Evolutionary conservation across 1,140 invertebrate genomes (phyloP).

Genomic region (Brachionus koreanus): DNA sequence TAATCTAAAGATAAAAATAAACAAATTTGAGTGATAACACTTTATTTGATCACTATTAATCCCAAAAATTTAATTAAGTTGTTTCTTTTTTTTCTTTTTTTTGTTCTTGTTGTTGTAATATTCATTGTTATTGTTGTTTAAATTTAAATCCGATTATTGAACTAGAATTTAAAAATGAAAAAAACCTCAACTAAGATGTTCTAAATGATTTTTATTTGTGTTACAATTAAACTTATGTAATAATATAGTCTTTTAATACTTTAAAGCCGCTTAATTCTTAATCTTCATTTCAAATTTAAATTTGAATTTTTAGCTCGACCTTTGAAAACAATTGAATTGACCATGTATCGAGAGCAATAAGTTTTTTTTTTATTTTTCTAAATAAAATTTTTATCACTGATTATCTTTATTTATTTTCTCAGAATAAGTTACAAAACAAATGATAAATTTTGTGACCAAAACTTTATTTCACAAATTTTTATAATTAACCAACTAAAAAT

Average conservation of each 20-base stretch:
- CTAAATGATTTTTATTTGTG: background rate
- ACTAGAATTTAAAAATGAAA: background rate
- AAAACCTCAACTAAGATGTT: background rate
- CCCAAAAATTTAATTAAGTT: background rate
- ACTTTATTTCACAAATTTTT: no score
- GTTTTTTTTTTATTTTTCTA: background rate
- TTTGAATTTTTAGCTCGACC: background rate
- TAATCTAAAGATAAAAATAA: background rate
- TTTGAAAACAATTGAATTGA: background rate
- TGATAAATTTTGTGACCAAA: no score
- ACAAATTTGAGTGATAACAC: background rate
- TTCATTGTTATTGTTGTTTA: background rate
- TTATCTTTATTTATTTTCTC: no score
- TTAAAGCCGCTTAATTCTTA: background rate
- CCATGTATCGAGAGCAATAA: background rate
- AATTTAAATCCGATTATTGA: conserved; percentile 39
- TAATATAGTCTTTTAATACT: conserved; percentile 4
- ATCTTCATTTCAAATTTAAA: conserved; percentile 6
- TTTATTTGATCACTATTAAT: background rate
- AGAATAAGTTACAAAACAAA: no score
- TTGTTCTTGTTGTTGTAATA: no score
- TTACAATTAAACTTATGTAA: background rate
- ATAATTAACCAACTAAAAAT: no score
- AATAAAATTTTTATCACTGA: no score
- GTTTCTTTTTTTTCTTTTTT: background rate